phyloP scores from a whole-genome alignment of 2,113 vertebrate genomes.

The Nothobranchius kuhntae region DNA sequence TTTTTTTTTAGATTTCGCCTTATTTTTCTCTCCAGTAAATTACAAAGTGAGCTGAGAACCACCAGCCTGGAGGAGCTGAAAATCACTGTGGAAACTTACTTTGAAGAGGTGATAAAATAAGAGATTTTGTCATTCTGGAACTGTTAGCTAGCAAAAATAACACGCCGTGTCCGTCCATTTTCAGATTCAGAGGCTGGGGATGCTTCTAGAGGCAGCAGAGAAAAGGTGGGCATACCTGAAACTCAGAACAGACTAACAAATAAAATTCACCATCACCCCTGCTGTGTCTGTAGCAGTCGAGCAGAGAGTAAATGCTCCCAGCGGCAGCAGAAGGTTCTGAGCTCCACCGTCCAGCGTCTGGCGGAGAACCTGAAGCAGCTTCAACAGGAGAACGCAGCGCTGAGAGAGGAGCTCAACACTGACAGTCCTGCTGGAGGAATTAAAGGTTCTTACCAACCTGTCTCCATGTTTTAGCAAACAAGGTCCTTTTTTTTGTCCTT shows the following conservation, averaged over 20 bases:
- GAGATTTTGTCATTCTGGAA: not conserved
- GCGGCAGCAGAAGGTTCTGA: constrained; percentile 81
- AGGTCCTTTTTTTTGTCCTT: too few species aligned
- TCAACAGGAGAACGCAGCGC: constrained; percentile 84
- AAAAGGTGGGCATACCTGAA: constrained; percentile 80
- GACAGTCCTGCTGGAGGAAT: constrained; percentile 70
- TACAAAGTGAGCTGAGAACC: constrained; percentile 86
- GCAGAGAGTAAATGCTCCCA: constrained; percentile 80
- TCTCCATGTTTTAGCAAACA: not conserved
- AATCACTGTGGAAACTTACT: constrained; percentile 86
- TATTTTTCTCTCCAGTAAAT: constrained; percentile 77
- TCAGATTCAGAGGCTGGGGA: constrained; percentile 88
- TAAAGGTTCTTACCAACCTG: constrained; percentile 74
- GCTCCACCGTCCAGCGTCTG: constrained; percentile 81
- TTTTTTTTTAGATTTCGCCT: not conserved
- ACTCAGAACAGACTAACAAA: not conserved
- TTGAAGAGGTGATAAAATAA: constrained; percentile 83
- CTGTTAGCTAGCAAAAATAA: not conserved
- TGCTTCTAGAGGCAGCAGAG: constrained; percentile 82
- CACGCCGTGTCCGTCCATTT: constrained; percentile 1
- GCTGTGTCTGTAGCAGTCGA: constrained; percentile 51
- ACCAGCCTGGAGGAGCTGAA: constrained; percentile 88
- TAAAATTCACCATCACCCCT: not conserved
- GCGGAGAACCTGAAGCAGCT: constrained; percentile 84
- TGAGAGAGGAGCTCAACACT: constrained; percentile 84